Conservation (phyloP, 37 sponge, comb jelly and placozoan genomes). For the Ianthella basta region DNA sequence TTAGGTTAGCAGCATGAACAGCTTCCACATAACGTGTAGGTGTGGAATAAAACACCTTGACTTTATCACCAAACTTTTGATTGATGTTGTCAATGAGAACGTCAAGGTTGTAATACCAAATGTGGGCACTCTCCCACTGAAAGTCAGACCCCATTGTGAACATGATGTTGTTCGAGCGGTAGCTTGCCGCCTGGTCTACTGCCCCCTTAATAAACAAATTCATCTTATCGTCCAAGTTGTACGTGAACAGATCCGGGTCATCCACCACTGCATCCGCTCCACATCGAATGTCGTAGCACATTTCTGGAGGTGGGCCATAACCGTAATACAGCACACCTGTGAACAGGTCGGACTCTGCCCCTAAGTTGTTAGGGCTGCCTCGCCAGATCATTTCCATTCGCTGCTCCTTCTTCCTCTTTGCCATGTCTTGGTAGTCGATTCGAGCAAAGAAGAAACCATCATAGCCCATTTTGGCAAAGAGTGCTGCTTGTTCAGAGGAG, state of each 20-base stretch:
- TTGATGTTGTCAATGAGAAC: constrained; percentile 87
- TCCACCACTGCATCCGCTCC: constrained; percentile 75
- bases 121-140: constrained; percentile 64
- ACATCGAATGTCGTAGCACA: constrained; percentile 86
- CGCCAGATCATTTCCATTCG: constrained; percentile 87
- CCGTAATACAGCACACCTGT: constrained; percentile 75
- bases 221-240: constrained; percentile 54
- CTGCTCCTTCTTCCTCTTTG: constrained; percentile 38
- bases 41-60: constrained; percentile 96
- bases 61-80: constrained; percentile 5
- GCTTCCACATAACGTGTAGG: constrained; percentile 85
- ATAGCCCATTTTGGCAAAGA: constrained; percentile 79
- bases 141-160: constrained; percentile 80
- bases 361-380: constrained; percentile 59
- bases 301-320: constrained; percentile 84
- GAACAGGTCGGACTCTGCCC: constrained; percentile 71
- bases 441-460: constrained; percentile 92
- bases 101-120: constrained; percentile 77
- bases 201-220: constrained; percentile 40
- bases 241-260: constrained; percentile 44
- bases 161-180: constrained; percentile 67
- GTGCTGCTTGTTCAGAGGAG: constrained; percentile 68
- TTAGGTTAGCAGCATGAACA: constrained; percentile 49
- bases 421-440: constrained; percentile 86
- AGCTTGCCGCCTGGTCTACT: constrained; percentile 39